Base-by-base conservation (phyloP, 2,797 vertebrate species). In the Gila robusta region DNA sequence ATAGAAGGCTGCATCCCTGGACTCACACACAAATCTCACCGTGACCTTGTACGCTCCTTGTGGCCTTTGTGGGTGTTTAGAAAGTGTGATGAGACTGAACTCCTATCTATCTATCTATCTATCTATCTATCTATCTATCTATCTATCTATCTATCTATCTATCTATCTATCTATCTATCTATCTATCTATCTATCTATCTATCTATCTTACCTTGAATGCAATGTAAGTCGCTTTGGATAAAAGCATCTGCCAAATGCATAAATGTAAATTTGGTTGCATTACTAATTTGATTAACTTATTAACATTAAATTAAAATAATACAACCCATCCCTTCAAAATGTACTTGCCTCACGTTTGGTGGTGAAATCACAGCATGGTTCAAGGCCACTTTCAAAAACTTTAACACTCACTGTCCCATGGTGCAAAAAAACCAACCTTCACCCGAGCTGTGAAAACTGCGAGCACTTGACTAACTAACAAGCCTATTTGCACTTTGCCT, bases 1-100 rank as follows among this genome's bases (percentile, higher is more conserved):
- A 88, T 78, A 79, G 62, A 72, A 73, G 56, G 47, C 47, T 44
- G 35, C 56, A 82, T 86, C 59, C 69, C 47, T 54, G 26, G 14
- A 28, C 41, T 52, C n/a, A 19, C 78, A 71, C 56, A 59, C 56
- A 79, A n/a, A 59, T 37, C 64, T 41, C 32, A 78, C 49, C 3
- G n/a, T 62, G 72, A 44, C 83, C 35, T 64, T 86, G 81, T 35
- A 39, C 12, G 28, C 7, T 23, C 54, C 70, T 35, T 66, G 23
- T 73, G 26, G n/a, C 62, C 62, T 32, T 64, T 64, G 62, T 6
- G 5, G 11, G 9, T 6, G 37, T 35, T 35, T 35, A 5, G 35
- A 35, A 35, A 35, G 35, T 35, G 35, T 35, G 35, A 35, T 35
- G 35, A 35, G 35, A 35, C 35, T 35, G 35, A 35, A 35, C 35